Base-by-base conservation (phyloP, 2,113 vertebrate genomes). In the Synchiropus splendidus region DNA sequence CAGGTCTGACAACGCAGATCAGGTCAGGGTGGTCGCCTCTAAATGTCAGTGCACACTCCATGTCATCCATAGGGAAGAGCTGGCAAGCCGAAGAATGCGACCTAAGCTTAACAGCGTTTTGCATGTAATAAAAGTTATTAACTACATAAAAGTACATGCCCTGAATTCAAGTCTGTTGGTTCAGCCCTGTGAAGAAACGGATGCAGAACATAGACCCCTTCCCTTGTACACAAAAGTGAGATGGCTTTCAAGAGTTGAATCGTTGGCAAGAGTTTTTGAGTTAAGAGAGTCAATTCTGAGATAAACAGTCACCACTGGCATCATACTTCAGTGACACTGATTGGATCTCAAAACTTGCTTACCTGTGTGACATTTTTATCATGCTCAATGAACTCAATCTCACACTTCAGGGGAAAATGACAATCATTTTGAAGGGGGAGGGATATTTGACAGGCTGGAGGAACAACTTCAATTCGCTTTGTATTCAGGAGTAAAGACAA, bases 311-410 rank as follows among this genome's bases (percentile, higher is more conserved):
- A 2, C 2, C 6, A 34, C 32, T 34, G 32, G 32, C 32, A 13
- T 12, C 10, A 8, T 35, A n/a, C n/a, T 12, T 35, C 6, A 2
- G 33, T 10, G 10, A 35, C 33, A 11, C 33, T 35, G n/a, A 3
- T 35, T 35, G 33, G 5, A 8, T 35, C 33, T 35, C 10, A 1
- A 35, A 35, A 12, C 33, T 35, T 13, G 33, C 2, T 35, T 12
- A 35, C 33, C 33, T 35, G 33, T n/a, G 12, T 35, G 12, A 35
- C 33, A 35, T 35, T 35, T 35, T 14, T n/a, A n/a, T n/a, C n/a
- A n/a, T n/a, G n/a, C n/a, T n/a, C n/a, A n/a, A n/a, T n/a, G n/a
- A n/a, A n/a, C n/a, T n/a, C n/a, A n/a, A n/a, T n/a, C n/a, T n/a
- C n/a, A n/a, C n/a, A n/a, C n/a, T n/a, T n/a, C n/a, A n/a, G n/a